These are phyloP conservation scores for Phylloscopus trochilus DNA, from an alignment of 2,113 vertebrate genomes.

Conservation along the genomic window DNA sequence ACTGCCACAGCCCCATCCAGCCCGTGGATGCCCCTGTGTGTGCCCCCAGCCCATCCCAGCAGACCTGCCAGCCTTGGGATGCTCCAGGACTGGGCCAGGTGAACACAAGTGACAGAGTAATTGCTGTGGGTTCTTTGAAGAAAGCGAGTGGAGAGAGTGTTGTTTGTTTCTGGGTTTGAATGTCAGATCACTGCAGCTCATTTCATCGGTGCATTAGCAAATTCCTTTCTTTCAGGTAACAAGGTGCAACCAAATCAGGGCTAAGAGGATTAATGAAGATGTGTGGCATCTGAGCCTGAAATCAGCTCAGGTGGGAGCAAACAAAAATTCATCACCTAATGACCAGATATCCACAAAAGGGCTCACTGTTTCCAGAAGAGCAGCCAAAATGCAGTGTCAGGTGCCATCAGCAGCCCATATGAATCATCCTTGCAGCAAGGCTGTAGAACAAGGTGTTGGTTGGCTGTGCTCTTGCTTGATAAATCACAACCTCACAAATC, in stretches of 20 bases:
- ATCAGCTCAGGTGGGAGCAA: not conserved
- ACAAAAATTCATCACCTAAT: conserved; percentile 6
- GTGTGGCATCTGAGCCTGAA: conserved; percentile 23
- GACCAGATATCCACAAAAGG: conserved; percentile 14
- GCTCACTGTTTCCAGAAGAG: not conserved
- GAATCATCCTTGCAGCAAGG: not conserved
- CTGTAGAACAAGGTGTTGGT: not conserved
- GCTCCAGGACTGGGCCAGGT: not conserved
- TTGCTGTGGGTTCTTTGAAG: conserved; percentile 11
- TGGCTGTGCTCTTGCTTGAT: not conserved
- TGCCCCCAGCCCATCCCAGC: not conserved
- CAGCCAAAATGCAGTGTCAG: not conserved
- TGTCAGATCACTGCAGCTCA: conserved; percentile 18
- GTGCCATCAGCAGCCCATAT: not conserved
- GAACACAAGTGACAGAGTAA: not conserved
- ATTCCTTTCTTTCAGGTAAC: conserved; percentile 52
- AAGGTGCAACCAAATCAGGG: not conserved
- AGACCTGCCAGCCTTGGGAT: not conserved
- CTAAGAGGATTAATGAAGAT: conserved; percentile 55
- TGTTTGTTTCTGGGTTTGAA: conserved; percentile 21
- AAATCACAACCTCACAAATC: not conserved
- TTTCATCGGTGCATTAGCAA: not conserved
- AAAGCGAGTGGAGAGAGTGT: not conserved
- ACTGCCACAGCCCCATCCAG: not conserved
- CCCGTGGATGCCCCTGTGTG: accelerated